phyloP scores from a whole-genome alignment of 2,113 vertebrate species.

The Mixornis gularis region DNA sequence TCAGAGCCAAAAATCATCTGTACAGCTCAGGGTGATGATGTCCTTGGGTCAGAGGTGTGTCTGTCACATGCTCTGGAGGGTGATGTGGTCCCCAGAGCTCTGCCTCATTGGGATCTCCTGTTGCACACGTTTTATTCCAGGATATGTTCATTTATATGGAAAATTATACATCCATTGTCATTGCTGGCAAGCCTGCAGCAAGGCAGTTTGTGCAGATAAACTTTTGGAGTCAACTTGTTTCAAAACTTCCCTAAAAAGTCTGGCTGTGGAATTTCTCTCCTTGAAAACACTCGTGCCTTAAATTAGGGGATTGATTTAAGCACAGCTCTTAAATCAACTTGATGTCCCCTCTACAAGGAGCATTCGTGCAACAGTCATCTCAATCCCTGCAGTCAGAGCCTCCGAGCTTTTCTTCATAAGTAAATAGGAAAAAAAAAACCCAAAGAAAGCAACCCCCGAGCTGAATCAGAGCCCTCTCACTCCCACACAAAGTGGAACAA shows the following conservation, averaged over 20 bases:
- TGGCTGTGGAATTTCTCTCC: neutral
- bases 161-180: neutral
- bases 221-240: neutral
- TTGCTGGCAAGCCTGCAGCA: rapidly evolving
- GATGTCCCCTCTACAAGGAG: neutral
- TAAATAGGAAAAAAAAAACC: neutral
- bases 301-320: neutral
- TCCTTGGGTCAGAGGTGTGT: rapidly evolving
- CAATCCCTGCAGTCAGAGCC: neutral
- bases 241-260: neutral
- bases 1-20: neutral
- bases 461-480: neutral
- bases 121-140: neutral
- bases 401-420: neutral
- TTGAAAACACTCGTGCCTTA: neutral
- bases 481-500: neutral
- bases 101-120: neutral
- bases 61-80: neutral
- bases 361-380: neutral
- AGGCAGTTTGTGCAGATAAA: neutral
- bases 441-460: neutral
- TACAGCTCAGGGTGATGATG: neutral
- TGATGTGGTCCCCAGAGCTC: neutral
- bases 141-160: neutral
- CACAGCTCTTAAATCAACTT: neutral